Evolutionary conservation across 1,140 invertebrate genomes (phyloP), one percentile per base, ranked within the genome.

Genomic region (Alviniconcha marisindica): DNA sequence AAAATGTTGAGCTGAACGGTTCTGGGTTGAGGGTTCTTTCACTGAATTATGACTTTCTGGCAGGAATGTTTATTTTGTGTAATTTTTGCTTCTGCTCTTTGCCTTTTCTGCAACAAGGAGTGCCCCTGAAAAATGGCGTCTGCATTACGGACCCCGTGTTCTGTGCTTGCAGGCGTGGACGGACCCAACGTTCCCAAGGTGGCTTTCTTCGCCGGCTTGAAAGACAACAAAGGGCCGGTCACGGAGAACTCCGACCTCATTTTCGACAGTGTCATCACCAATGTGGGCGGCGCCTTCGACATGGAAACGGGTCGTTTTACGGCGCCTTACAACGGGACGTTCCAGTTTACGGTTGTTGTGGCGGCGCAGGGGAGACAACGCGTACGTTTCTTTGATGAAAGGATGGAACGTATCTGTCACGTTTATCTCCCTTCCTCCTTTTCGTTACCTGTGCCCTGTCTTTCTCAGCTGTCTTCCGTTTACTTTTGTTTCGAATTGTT

Each of bases 211-310:
- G 90, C 87, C 36, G 92, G 92, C 24, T 84, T 93, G 21, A 84
- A 86, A 21, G 73, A 89, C 60, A 92, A 92, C 84, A 76, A 87
- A 15, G 91, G 91, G 15, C 90, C 88, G 0, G 83, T 90, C 2
- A 86, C 85, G 14, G 80, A 87, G 36, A 88, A 90, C 86, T 83
- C 86, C 21, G 89, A 91, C 73, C 88, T 92, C 33, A 66, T 87
- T 1, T 92, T 91, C 77, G 92, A 92, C 77, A 91, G 87, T 40
- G 88, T 93, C 38, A 80, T 93, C 38, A 92, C 92, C 21, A 93
- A 93, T 66, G 82, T 91, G 24, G 92, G 92, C 1, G 83, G 73
- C 1, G 89, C 83, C 24, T 93, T 92, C 81, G 83, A 90, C 77
- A 56, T 56, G 12, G 73, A 86, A 21, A 89, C 89, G 14, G 92